These are phyloP conservation scores for Diachasma alloeum DNA, from an alignment of 1,140 invertebrate genomes.

Conservation along the genomic window DNA sequence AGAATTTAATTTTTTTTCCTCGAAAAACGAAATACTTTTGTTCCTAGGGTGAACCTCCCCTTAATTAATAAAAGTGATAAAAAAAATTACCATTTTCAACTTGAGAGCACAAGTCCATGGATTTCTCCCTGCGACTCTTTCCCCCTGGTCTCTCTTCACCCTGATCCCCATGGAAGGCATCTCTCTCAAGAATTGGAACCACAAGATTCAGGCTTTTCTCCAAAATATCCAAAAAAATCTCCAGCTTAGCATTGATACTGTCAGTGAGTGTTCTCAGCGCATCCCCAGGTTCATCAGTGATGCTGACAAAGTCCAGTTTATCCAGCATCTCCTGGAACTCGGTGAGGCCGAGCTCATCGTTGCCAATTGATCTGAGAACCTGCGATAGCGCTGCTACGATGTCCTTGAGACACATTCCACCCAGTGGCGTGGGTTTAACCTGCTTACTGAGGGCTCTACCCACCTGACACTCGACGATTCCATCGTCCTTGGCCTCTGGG, in stretches of 20 bases:
- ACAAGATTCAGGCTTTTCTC: constrained; percentile 48
- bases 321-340: constrained; percentile 55
- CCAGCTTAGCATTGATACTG: constrained; percentile 52
- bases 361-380: constrained; percentile 45
- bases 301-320: constrained; percentile 52
- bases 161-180: constrained; percentile 37
- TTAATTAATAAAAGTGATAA: neutral
- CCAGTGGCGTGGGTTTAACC: constrained; percentile 52
- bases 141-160: constrained; percentile 29
- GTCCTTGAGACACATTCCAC: constrained; percentile 57
- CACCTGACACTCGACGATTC: constrained; percentile 49
- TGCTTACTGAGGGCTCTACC: constrained; percentile 54
- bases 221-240: constrained; percentile 46
- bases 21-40: no score
- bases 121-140: constrained; percentile 36
- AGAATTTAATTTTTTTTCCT: no score
- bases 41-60: neutral
- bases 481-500: constrained; percentile 43
- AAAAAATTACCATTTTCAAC: constrained; percentile 48
- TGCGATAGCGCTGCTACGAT: constrained; percentile 53
- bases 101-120: constrained; percentile 50
- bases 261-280: constrained; percentile 47
- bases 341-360: constrained; percentile 57
- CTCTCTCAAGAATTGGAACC: constrained; percentile 44
- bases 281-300: constrained; percentile 38